phyloP scores from a whole-genome alignment of 2,113 vertebrate genomes.

The Carollia perspicillata region DNA sequence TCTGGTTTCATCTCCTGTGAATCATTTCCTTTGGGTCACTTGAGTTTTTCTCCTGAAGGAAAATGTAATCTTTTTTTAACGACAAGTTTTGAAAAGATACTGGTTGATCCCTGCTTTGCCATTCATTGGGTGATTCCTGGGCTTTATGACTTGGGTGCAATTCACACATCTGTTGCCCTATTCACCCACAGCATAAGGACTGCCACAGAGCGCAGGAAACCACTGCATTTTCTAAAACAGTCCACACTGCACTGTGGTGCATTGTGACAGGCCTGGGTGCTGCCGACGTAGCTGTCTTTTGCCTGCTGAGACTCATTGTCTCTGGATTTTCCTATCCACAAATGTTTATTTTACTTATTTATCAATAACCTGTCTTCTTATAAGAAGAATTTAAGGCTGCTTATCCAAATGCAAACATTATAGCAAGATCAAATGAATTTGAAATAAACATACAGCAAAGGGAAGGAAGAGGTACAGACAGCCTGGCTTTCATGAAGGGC shows the following conservation, averaged over 20 bases:
- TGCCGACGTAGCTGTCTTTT: background rate
- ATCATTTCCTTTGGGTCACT: slow-evolving; percentile 12
- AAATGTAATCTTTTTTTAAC: background rate
- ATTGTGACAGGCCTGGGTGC: background rate
- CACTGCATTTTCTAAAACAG: background rate
- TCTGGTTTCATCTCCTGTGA: background rate
- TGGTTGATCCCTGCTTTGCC: background rate
- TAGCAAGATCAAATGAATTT: background rate
- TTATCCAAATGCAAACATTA: background rate
- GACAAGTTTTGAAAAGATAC: background rate
- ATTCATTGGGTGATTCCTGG: background rate
- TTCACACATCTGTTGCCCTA: background rate
- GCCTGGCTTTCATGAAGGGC: background rate
- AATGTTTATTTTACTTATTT: background rate
- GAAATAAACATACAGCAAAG: background rate
- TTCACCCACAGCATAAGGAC: background rate
- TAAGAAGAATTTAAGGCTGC: background rate
- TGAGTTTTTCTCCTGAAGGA: background rate
- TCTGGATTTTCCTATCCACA: background rate
- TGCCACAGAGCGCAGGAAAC: background rate
- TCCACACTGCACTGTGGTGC: background rate
- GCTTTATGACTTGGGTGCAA: background rate
- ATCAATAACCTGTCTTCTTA: background rate
- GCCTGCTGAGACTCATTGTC: background rate
- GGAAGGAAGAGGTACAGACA: background rate